phyloP scores from a whole-genome alignment of 2,888 invertebrate species.

The Pecten maximus region DNA sequence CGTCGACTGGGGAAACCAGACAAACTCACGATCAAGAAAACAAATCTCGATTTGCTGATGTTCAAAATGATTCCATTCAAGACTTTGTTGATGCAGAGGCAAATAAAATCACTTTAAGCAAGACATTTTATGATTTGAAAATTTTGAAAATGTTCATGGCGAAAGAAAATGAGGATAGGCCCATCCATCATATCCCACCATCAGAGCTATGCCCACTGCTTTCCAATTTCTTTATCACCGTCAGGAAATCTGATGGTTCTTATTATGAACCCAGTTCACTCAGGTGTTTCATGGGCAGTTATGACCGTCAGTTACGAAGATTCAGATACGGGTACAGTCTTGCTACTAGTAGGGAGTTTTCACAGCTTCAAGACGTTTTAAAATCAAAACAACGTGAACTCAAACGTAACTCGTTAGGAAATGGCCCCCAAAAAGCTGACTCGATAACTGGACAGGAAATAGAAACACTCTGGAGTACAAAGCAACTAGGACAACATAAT shows the following conservation, averaged over 20 bases:
- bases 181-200: background rate
- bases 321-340: background rate
- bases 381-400: slow-evolving; percentile 33
- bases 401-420: background rate
- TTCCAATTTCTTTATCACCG: background rate
- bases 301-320: background rate
- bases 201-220: background rate
- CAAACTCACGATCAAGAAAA: too few relatives aligned
- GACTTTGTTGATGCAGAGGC: too few relatives aligned
- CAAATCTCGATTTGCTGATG: too few relatives aligned
- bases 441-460: slow-evolving; percentile 9
- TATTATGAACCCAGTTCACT: slow-evolving; percentile 38
- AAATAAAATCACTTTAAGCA: too few relatives aligned
- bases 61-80: too few relatives aligned
- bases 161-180: background rate
- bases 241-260: slow-evolving; percentile 1
- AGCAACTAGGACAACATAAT: background rate
- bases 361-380: background rate
- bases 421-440: background rate
- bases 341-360: background rate
- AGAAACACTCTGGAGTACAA: slow-evolving; percentile 12
- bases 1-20: too few relatives aligned
- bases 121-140: too few relatives aligned
- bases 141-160: slow-evolving; percentile 2
- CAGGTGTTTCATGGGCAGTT: slow-evolving; percentile 8